Evolutionary conservation across 2,888 invertebrate genomes (phyloP), one percentile per base, ranked within the genome.

Genomic region (Eupsilia transversa): DNA sequence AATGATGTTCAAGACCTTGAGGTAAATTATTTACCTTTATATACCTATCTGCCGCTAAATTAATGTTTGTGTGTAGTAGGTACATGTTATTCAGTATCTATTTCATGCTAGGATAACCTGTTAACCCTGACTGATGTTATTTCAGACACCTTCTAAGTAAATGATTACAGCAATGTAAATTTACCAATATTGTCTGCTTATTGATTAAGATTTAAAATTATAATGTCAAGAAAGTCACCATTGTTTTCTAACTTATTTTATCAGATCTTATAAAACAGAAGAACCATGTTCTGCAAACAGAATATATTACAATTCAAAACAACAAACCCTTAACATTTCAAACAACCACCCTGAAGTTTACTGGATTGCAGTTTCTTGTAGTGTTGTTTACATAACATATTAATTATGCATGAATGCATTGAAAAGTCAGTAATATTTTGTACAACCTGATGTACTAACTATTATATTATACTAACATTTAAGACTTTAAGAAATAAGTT

Each of bases 1-100:
- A 80, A 80, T 67, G 80, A 83, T 86, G 74, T 41, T 76, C 77
- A 72, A 84, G 89, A 87, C 90, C 91, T 91, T 91, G 90, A 88
- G 35, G 60, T 70, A 72, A 80, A 84, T 85, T 88, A 59, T 82
- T 81, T 72, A 65, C 70, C 59, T 80, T 59, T 67, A 57, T 12
- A 59, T 59, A 79, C 56, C 43, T 79, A 64, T 61, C n/a, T 79
- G 41, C 57, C 38, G 54, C 60, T 52, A 77, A 76, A 73, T 69
- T 69, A 66, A 49, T 72, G 52, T 80, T 75, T 61, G 23, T 74
- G 41, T 72, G 10, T 68, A 38, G n/a, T 57, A 59, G 9, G 41
- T 63, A 70, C 30, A 33, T 54, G 14, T 46, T 49, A 65, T 57
- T 43, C 49, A 20, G 33, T 38, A 41, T 69, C 46, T 27, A 38